These are phyloP conservation scores for Gymnodraco acuticeps DNA, from an alignment of 2,797 vertebrate species.

Conservation along the genomic window DNA sequence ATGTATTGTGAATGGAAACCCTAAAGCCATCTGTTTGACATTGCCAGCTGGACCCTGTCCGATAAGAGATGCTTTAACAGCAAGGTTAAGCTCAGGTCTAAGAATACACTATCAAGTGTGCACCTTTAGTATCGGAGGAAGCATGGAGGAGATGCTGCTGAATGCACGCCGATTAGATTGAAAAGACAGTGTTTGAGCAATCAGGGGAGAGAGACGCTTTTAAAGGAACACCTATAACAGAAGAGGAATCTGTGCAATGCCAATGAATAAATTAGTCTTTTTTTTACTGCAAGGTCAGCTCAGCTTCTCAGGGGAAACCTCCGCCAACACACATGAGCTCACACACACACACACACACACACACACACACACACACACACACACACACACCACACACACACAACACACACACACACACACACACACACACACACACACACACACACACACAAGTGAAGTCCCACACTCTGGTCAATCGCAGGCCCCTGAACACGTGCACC, in stretches of 20 bases:
- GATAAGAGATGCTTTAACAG: constrained; percentile 75
- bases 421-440: no score
- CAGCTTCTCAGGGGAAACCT: constrained; percentile 72
- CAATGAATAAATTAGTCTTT: constrained; percentile 77
- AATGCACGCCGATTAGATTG: constrained; percentile 66
- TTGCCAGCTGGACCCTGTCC: constrained; percentile 75
- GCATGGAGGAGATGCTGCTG: constrained; percentile 40
- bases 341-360: no score
- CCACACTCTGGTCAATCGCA: constrained; percentile 66
- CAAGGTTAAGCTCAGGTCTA: constrained; percentile 55
- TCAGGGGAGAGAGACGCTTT: constrained; percentile 50
- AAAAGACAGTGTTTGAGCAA: constrained; percentile 63
- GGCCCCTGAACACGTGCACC: constrained; percentile 60
- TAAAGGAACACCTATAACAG: constrained; percentile 62
- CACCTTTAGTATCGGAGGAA: constrained; percentile 20
- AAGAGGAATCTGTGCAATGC: constrained; percentile 69
- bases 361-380: constrained; percentile 8
- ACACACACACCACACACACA: no score
- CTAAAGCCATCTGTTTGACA: no score
- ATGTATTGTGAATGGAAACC: constrained; percentile 75
- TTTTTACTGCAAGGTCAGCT: constrained; percentile 78
- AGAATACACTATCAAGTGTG: constrained; percentile 63
- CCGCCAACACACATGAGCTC: no score
- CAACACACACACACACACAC: no score
- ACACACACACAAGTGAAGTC: constrained; percentile 30